Conservation (phyloP, 2,888 invertebrate species). For the Carabus problematicus region DNA sequence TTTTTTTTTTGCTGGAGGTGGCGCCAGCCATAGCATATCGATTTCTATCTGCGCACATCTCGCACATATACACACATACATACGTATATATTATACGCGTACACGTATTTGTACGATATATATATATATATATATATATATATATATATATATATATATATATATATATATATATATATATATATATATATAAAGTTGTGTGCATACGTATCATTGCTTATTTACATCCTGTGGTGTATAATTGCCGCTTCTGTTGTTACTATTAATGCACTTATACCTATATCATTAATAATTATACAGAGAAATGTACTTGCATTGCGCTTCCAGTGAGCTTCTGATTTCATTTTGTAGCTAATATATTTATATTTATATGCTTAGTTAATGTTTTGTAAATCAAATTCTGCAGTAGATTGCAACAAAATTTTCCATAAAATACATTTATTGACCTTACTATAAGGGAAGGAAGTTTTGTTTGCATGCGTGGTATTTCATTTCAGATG, state of each 20-base stretch:
- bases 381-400: constrained; percentile 35
- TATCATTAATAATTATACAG: constrained; percentile 43
- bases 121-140: too few species aligned
- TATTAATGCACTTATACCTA: not conserved
- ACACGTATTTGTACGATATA: too few species aligned
- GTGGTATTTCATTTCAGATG: constrained; percentile 43
- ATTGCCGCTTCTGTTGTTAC: constrained; percentile 1
- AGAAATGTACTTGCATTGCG: constrained; percentile 50
- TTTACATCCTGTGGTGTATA: not conserved
- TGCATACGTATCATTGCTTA: too few species aligned
- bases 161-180: too few species aligned
- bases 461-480: constrained; percentile 55
- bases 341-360: constrained; percentile 39
- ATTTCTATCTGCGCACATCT: too few species aligned
- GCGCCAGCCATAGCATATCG: too few species aligned
- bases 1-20: constrained; percentile 14
- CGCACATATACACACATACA: too few species aligned
- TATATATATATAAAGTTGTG: too few species aligned
- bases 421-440: constrained; percentile 43
- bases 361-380: constrained; percentile 35
- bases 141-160: too few species aligned
- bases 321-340: constrained; percentile 42
- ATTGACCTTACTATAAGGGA: constrained; percentile 62
- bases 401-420: constrained; percentile 42
- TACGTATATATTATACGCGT: too few species aligned